Evolutionary conservation across 2,888 invertebrate genomes (phyloP).

Genomic region (Acanthosoma haemorrhoidale): DNA sequence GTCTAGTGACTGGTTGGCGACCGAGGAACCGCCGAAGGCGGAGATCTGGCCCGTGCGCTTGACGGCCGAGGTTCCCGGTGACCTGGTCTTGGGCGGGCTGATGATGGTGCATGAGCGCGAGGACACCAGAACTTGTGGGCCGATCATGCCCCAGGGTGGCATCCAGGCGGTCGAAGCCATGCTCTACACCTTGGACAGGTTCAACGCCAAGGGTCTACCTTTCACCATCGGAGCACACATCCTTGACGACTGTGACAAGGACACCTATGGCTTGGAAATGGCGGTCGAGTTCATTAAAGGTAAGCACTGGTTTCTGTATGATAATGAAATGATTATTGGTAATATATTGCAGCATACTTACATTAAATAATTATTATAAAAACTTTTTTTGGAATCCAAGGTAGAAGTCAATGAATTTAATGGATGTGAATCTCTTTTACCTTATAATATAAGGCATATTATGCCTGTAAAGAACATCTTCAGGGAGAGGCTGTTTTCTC

Average conservation of each 20-base stretch:
- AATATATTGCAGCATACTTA: no score
- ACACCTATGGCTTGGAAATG: conserved; percentile 92
- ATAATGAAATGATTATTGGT: no score
- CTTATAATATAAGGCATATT: no score
- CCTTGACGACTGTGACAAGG: conserved; percentile 91
- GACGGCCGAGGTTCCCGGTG: conserved; percentile 81
- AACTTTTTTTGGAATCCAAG: no score
- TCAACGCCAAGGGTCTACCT: conserved; percentile 60
- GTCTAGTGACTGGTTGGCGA: background rate
- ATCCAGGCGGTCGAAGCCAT: conserved; percentile 85
- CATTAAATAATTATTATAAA: no score
- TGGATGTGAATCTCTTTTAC: no score
- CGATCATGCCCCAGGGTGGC: conserved; percentile 90
- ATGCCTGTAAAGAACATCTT: no score
- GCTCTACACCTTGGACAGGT: conserved; percentile 80
- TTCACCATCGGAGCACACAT: conserved; percentile 81
- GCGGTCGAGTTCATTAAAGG: conserved; percentile 97
- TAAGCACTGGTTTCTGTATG: no score
- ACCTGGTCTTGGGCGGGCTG: conserved; percentile 80
- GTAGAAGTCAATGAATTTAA: no score
- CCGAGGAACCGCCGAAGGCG: background rate
- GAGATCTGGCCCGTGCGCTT: conserved; percentile 13
- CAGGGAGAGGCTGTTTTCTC: no score
- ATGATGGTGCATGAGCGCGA: conserved; percentile 95
- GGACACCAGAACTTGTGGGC: conserved; percentile 81